Evolutionary conservation across 1,140 invertebrate genomes (phyloP), one percentile per base, ranked within the genome.

Genomic region (Drosophila bocki): DNA sequence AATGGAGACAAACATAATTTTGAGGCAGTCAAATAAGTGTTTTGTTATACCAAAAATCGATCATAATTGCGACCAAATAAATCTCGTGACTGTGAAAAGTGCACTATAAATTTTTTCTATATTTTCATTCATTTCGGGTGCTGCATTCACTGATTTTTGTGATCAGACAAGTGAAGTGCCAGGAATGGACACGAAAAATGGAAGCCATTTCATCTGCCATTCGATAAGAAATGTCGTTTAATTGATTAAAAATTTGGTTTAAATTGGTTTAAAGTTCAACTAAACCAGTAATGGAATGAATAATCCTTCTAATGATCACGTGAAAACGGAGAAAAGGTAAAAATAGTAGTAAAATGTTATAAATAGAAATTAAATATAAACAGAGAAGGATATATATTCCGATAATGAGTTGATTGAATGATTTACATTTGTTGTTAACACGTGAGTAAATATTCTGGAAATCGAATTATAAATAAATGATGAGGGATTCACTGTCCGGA

Each of bases 1-100:
- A 75, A 82, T 65, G 37, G 48, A 37, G 47, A 84, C 50, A 70
- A 61, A 84, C 47, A 70, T 54, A 82, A 83, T 80, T 85, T 78
- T 7, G 60, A 78, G 50, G 41, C 65, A 78, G 35, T 29, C 37
- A 45, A 8, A 51, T 17, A 11, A 12, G 13, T 26, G 4, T 47
- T 47, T 51, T n/a, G 8, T 45, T 47, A 17, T 39, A 19, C 19
- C 50, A 32, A 54, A 47, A 35, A 42, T 44, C 26, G 53, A 71
- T 72, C 67, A 45, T 45, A 56, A 70, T 69, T 68, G 39, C 37
- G 39, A 68, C 29, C 7, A 68, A 48, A 19, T 19, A 33, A 33
- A 33, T 39, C 19, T 9, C 7, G 51, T 37, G 12, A 5, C 51
- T 37, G 29, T 71, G 35, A 29, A 29, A 72, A 59, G 67, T 72